These are phyloP conservation scores for Anseranas semipalmata DNA, from an alignment of 2,113 vertebrate genomes.

Conservation along the genomic window DNA sequence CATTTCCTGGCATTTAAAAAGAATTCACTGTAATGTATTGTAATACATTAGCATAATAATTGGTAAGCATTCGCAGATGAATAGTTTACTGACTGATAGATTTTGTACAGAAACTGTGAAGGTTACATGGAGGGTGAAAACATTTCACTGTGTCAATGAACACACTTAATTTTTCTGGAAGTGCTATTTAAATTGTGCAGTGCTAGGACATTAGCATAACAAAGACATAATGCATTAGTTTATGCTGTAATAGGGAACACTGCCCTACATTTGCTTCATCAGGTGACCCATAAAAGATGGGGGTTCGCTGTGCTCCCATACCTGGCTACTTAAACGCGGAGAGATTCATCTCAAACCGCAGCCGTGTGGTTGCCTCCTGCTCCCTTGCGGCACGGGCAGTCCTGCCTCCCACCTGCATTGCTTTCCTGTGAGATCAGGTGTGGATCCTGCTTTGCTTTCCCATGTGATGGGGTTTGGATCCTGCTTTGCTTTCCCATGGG, in stretches of 20 bases:
- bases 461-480: no score
- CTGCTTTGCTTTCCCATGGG: no score
- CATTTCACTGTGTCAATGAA: slow-evolving; percentile 87
- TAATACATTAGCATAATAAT: slow-evolving; percentile 88
- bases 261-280: slow-evolving; percentile 47
- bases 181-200: slow-evolving; percentile 80
- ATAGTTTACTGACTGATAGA: slow-evolving; percentile 87
- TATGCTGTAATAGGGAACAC: slow-evolving; percentile 61
- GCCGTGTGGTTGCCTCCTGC: neutral
- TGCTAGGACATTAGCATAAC: slow-evolving; percentile 80
- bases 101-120: slow-evolving; percentile 85
- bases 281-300: slow-evolving; percentile 42
- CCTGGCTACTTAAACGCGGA: neutral
- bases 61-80: slow-evolving; percentile 86
- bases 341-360: neutral
- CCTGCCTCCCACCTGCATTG: neutral
- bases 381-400: accelerated
- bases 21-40: slow-evolving; percentile 83
- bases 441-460: no score
- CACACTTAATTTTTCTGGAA: slow-evolving; percentile 87
- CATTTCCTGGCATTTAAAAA: slow-evolving; percentile 79
- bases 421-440: neutral
- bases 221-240: slow-evolving; percentile 75
- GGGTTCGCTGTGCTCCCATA: neutral
- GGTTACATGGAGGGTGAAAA: slow-evolving; percentile 86